A percentile compares a stretch with the other conserved stretches of the same genome.
Conservation (phyloP, 2,797 vertebrate genomes). For the Philypnodon macrostomus region DNA sequence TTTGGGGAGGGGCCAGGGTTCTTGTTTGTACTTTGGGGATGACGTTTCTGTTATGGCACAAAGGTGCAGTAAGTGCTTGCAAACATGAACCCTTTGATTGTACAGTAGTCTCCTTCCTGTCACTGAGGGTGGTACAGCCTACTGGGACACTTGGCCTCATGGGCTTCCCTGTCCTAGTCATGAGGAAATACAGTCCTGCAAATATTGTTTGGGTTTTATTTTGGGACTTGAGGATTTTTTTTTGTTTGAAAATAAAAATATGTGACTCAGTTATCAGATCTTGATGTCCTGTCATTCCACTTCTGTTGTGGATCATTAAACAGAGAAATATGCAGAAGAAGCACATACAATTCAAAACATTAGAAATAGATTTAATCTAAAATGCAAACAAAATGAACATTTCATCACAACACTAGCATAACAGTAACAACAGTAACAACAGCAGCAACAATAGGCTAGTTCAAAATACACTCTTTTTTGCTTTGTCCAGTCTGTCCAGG, state of each 20-base stretch:
- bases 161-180: constrained; percentile 77
- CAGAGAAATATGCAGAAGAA: background rate
- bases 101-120: constrained; percentile 80
- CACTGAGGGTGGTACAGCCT: constrained; percentile 75
- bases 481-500: constrained; percentile 81
- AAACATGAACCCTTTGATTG: constrained; percentile 82
- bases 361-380: background rate
- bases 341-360: constrained; percentile 1
- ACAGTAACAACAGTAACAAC: constrained; percentile 7
- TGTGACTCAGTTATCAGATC: constrained; percentile 81
- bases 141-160: constrained; percentile 72
- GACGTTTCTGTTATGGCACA: constrained; percentile 78
- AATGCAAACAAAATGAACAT: background rate
- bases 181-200: constrained; percentile 76
- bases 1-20: constrained; percentile 52
- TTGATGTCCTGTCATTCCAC: constrained; percentile 69
- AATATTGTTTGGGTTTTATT: constrained; percentile 73
- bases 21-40: constrained; percentile 77
- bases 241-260: constrained; percentile 86
- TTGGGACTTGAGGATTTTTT: constrained; percentile 83
- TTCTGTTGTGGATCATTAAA: constrained; percentile 9
- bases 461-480: constrained; percentile 64
- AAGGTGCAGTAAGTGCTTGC: constrained; percentile 81
- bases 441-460: constrained; percentile 39
- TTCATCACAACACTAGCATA: no score